Evolutionary conservation across 1,140 invertebrate genomes (phyloP), one percentile per base, ranked within the genome.

Genomic region (Sitobion miscanthi): DNA sequence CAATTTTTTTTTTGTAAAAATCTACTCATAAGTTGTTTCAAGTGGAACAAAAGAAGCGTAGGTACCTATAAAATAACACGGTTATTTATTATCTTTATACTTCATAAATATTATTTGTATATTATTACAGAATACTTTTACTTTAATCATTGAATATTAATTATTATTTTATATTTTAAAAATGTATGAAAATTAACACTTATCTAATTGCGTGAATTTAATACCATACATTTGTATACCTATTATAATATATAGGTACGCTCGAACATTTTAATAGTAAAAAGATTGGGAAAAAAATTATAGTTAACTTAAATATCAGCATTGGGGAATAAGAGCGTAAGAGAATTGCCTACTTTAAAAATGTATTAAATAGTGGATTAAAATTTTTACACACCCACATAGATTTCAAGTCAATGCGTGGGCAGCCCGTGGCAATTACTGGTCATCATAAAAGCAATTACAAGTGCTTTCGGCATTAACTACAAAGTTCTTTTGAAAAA

Each of bases 361-460:
- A 83, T 4, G 0, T 38, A 83, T 86, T 86, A 86, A 45, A 45
- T 42, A 86, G 23, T 83, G 82, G 62, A 86, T 45, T 86, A 47
- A 25, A 86, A 57, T 57, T 4, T 57, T 42, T 11, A 38, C 88
- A 42, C 52, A 5, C 52, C 87, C 88, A 57, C 52, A 38, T 54
- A n/a, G 21, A 20, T 57, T 89, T 57, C 11, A 54, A 38, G 23
- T 21, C 3, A 1, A 21, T 42, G 20, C n/a, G 49, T 89, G 87
- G 49, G 87, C n/a, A n/a, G 1, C 14, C 20, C 20, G n/a, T 8
- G 86, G 52, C 42, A 91, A 77, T 91, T 77, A 77, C 62, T 0
- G 30, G 38, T 47, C 38, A 38, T 49, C 57, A 23, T 91, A 91
- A 91, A 91, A 91, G 30, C 7, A 77, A 77, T 91, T 91, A 91